phyloP scores from a whole-genome alignment of 2,113 vertebrate genomes.

The Psittacula cyanocephala region DNA sequence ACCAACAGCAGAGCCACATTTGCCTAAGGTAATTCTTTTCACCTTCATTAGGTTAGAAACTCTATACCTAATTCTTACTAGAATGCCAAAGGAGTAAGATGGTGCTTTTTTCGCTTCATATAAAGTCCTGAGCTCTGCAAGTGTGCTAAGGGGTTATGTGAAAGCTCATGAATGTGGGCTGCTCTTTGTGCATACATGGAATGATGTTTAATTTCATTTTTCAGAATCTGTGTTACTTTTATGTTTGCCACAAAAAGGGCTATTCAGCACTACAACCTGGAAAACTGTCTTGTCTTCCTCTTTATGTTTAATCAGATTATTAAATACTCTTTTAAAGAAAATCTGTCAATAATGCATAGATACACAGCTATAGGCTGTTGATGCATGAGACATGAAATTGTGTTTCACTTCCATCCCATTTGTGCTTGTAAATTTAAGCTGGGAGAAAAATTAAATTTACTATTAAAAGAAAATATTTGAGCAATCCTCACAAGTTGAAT shows the following conservation, averaged over 20 bases:
- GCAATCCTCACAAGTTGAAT: not conserved
- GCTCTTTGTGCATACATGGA: not conserved
- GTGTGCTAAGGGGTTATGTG: not conserved
- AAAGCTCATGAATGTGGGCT: not conserved
- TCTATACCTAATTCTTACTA: not conserved
- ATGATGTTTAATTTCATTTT: not conserved
- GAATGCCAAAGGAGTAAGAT: not conserved
- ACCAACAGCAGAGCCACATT: slow-evolving; percentile 68
- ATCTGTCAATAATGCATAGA: not conserved
- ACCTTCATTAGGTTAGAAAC: not conserved
- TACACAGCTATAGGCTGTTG: not conserved
- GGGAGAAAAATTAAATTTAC: not conserved
- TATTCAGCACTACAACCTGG: not conserved
- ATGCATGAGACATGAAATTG: not conserved
- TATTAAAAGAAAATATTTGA: not conserved
- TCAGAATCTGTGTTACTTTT: not conserved
- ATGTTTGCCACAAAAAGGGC: not conserved
- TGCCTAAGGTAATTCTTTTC: slow-evolving; percentile 73
- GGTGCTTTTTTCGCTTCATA: not conserved
- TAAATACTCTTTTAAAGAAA: not conserved
- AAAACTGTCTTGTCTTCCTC: not conserved
- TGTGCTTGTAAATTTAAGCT: not conserved
- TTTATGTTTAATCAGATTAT: not conserved
- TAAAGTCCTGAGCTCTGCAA: not conserved
- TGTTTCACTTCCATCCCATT: not conserved